These are phyloP conservation scores for Parauchenoglanis ngamensis DNA, from an alignment of 2,797 vertebrate species.

Conservation along the genomic window DNA sequence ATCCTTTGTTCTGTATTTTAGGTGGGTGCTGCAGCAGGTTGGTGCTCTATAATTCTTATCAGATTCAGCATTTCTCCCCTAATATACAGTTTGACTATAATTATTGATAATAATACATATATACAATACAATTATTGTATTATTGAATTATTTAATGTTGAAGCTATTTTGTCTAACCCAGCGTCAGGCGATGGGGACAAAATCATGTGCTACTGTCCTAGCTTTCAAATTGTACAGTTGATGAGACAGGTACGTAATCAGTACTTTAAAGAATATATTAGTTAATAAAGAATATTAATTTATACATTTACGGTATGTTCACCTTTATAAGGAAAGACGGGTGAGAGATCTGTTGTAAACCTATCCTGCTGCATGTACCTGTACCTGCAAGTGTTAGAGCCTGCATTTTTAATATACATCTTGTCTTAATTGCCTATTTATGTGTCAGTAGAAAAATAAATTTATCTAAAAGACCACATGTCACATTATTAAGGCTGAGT, in stretches of 20 bases:
- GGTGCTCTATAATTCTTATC: slow-evolving; percentile 16
- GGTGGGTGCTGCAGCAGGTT: slow-evolving; percentile 66
- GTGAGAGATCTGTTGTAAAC: not conserved
- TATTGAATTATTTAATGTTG: not conserved
- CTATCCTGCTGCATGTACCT: not conserved
- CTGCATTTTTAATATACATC: not conserved
- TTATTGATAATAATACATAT: not conserved
- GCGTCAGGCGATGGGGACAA: slow-evolving; percentile 63
- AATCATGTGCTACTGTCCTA: slow-evolving; percentile 65
- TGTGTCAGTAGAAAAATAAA: not conserved
- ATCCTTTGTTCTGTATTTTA: slow-evolving; percentile 48
- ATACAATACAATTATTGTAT: not conserved
- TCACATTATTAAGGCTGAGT: not conserved
- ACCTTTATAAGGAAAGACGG: not conserved
- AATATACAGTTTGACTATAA: not conserved
- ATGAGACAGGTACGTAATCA: slow-evolving; percentile 65
- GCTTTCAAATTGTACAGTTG: slow-evolving; percentile 65
- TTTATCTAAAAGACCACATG: not conserved
- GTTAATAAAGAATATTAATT: not conserved
- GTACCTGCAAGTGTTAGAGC: not conserved
- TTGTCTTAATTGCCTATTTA: not conserved
- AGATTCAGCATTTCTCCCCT: not conserved
- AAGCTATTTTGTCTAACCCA: slow-evolving; percentile 33
- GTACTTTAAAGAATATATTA: not conserved
- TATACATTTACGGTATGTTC: not conserved